These are phyloP conservation scores for Neostethus bicornis DNA, from an alignment of 2,797 vertebrate genomes.

Conservation along the genomic window DNA sequence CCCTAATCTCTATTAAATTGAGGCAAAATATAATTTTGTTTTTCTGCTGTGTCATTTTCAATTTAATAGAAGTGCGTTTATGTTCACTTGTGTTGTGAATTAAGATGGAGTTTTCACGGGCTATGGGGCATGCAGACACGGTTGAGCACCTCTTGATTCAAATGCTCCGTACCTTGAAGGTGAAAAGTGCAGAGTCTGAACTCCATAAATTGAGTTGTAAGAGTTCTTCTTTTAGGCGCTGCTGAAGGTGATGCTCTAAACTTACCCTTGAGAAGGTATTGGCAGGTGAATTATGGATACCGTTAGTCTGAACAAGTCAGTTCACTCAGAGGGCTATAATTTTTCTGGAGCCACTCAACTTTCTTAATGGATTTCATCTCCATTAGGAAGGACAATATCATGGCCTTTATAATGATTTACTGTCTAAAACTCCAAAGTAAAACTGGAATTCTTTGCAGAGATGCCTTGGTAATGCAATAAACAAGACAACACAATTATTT, in stretches of 20 bases:
- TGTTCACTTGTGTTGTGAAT: conserved; percentile 71
- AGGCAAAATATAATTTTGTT: conserved; percentile 69
- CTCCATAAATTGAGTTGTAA: conserved; percentile 71
- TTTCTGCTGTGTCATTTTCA: conserved; percentile 63
- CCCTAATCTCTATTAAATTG: conserved; percentile 67
- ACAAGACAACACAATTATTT: conserved; percentile 49
- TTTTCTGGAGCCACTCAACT: conserved; percentile 48
- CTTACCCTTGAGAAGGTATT: conserved; percentile 60
- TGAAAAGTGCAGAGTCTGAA: conserved; percentile 62
- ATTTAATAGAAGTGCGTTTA: conserved; percentile 74
- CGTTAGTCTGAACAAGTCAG: conserved; percentile 38
- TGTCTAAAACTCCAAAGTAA: conserved; percentile 42
- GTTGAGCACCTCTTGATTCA: conserved; percentile 71
- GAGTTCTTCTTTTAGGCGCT: conserved; percentile 55
- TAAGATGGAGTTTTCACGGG: conserved; percentile 70
- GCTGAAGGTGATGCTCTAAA: conserved; percentile 57
- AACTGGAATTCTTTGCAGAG: conserved; percentile 27
- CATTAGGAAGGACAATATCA: conserved; percentile 49
- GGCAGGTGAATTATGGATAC: conserved; percentile 63
- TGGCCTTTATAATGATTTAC: conserved; percentile 44
- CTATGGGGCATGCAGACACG: conserved; percentile 57
- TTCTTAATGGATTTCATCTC: conserved; percentile 48
- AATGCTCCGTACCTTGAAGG: conserved; percentile 73
- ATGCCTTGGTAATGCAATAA: conserved; percentile 36
- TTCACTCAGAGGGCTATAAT: conserved; percentile 48